Percentiles rank a stretch among this genome's conserved stretches.
Evolutionary conservation across 1,140 invertebrate species (phyloP).

Genomic region (Pinna nobilis): DNA sequence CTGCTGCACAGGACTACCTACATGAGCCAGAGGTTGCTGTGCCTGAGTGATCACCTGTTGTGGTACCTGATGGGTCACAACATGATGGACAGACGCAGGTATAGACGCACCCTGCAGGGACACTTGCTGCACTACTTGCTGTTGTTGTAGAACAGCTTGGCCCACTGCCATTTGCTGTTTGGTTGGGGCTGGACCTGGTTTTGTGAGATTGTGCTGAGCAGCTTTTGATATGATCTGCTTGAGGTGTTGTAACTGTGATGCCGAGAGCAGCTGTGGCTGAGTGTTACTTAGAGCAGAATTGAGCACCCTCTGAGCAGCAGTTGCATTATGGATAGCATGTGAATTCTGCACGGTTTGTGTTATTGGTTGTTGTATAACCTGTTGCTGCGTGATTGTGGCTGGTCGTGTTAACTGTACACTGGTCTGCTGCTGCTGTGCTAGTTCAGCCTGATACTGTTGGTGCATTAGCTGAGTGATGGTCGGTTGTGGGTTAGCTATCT

Average conservation of each 20-base stretch:
- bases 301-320: not conserved
- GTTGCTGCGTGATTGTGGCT: conserved; percentile 1
- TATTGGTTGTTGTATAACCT: not conserved
- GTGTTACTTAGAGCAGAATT: not conserved
- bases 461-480: conserved; percentile 16
- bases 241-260: conserved; percentile 42
- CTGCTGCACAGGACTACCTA: not conserved
- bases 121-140: not conserved
- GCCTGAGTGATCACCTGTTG: not conserved
- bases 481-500: not conserved
- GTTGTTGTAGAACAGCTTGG: conserved; percentile 12
- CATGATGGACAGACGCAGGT: not conserved
- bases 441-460: not conserved
- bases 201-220: conserved; percentile 4
- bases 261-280: conserved; percentile 30
- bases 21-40: not conserved
- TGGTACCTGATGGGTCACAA: conserved; percentile 5
- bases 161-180: not conserved
- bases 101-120: not conserved
- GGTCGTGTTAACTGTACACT: conserved; percentile 6
- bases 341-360: no score
- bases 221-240: conserved; percentile 43
- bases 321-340: no score
- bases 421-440: conserved; percentile 14
- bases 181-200: not conserved